Conservation (phyloP, 64 coral and sea anemone genomes). For the Orbicella faveolata region DNA sequence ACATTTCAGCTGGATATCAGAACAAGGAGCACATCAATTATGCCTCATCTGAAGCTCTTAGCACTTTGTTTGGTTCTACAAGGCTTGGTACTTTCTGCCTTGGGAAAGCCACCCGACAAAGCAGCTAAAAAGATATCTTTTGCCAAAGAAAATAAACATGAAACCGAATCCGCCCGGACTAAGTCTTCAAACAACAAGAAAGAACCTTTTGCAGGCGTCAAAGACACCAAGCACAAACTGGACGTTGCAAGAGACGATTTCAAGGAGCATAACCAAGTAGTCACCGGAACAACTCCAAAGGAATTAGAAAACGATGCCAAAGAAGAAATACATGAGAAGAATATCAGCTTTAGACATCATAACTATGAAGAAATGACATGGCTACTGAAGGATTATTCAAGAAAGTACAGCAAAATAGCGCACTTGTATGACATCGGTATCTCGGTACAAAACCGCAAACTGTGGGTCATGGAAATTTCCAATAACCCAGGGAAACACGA, state of each 20-base stretch:
- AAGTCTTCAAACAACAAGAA: background rate
- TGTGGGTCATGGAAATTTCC: conserved; percentile 99
- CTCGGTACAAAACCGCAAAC: conserved; percentile 91
- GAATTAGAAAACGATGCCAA: conserved; percentile 30
- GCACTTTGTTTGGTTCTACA: background rate
- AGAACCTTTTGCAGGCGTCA: conserved; percentile 28
- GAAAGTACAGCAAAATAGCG: conserved; percentile 65
- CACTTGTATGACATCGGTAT: conserved; percentile 79
- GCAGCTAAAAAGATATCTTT: conserved; percentile 26
- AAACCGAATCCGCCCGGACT: background rate
- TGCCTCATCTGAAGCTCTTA: background rate
- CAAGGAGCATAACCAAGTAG: conserved; percentile 40
- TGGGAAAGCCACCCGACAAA: conserved; percentile 56
- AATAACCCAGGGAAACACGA: conserved; percentile 88
- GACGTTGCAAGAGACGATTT: conserved; percentile 47
- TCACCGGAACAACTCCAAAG: conserved; percentile 18
- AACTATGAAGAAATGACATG: conserved; percentile 99
- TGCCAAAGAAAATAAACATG: background rate
- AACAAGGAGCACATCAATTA: background rate
- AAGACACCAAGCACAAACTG: conserved; percentile 66
- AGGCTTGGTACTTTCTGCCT: background rate
- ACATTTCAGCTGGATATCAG: background rate
- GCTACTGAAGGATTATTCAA: conserved; percentile 86
- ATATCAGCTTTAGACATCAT: conserved; percentile 82
- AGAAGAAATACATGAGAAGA: conserved; percentile 58